These are phyloP conservation scores for Zaprionus lineosus DNA, from an alignment of 2,888 invertebrate species.

Conservation along the genomic window DNA sequence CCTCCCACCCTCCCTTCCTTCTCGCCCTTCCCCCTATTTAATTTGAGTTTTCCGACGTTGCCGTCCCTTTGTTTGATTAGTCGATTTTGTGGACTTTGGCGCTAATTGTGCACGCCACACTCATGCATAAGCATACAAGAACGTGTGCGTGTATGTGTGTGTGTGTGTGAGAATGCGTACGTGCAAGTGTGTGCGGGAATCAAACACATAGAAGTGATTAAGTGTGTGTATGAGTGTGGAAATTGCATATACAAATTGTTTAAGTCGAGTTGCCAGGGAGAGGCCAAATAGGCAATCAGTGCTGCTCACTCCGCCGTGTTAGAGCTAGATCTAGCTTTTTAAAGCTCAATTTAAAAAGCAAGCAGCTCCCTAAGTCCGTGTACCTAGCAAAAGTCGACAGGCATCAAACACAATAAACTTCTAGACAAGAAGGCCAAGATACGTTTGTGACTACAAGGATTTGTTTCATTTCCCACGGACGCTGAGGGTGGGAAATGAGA, in stretches of 20 bases:
- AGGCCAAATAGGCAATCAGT: slow-evolving; percentile 4
- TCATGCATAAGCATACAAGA: slow-evolving; percentile 10
- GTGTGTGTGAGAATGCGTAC: too few species aligned
- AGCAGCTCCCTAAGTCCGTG: too few species aligned
- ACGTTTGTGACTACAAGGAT: too few species aligned
- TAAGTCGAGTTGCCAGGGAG: slow-evolving; percentile 3
- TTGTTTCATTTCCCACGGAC: too few species aligned
- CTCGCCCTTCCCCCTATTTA: slow-evolving; percentile 45
- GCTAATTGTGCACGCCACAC: slow-evolving; percentile 58
- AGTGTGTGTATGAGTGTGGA: slow-evolving; percentile 17
- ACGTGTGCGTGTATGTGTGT: background rate
- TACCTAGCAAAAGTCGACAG: too few species aligned
- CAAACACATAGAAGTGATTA: slow-evolving; percentile 1
- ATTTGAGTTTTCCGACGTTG: slow-evolving; percentile 53
- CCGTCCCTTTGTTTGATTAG: slow-evolving; percentile 66
- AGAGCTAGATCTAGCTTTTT: too few species aligned
- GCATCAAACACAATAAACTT: too few species aligned
- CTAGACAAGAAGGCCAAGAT: too few species aligned
- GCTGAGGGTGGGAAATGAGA: too few species aligned
- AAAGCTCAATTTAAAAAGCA: too few species aligned
- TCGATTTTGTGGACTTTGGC: slow-evolving; percentile 68
- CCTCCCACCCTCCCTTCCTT: too few species aligned
- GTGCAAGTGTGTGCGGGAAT: too few species aligned
- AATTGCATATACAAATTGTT: slow-evolving; percentile 44
- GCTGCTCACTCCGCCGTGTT: background rate